phyloP scores from a whole-genome alignment of 2,113 vertebrate genomes.

The Lepisosteus oculatus region DNA sequence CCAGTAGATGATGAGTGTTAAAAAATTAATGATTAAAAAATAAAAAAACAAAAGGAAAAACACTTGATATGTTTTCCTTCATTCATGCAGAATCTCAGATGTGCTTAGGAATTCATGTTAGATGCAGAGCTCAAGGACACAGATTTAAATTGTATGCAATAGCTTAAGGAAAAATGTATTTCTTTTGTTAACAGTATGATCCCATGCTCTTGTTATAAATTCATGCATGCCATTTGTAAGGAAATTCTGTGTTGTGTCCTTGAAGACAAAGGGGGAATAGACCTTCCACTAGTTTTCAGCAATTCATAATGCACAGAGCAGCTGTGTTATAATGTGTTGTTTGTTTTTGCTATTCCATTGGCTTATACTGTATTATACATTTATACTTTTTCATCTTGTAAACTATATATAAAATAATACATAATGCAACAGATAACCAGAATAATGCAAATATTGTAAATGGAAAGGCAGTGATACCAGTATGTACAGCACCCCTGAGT shows the following conservation, averaged over 20 bases:
- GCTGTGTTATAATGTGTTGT: background rate
- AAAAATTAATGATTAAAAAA: background rate
- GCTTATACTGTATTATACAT: too few relatives aligned
- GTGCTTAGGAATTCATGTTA: background rate
- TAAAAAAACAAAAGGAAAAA: background rate
- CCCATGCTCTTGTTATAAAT: background rate
- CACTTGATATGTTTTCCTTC: background rate
- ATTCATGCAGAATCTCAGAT: constrained; percentile 3
- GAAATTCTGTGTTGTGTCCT: constrained; percentile 14
- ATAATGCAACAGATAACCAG: too few relatives aligned
- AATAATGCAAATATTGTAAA: too few relatives aligned
- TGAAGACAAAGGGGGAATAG: constrained; percentile 15
- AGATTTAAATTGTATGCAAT: background rate
- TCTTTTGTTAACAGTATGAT: background rate
- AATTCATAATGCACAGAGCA: too few relatives aligned
- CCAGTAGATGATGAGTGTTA: too few relatives aligned
- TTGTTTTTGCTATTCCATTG: background rate
- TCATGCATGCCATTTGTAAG: background rate
- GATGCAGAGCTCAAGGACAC: constrained; percentile 10
- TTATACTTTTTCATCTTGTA: too few relatives aligned
- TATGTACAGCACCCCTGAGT: too few relatives aligned
- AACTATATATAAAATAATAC: too few relatives aligned
- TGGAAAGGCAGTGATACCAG: too few relatives aligned
- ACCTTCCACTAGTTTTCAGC: constrained; percentile 4
- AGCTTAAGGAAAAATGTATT: background rate